Base-by-base conservation (phyloP, 2,888 invertebrate species). In the Spicauda simplicius region DNA sequence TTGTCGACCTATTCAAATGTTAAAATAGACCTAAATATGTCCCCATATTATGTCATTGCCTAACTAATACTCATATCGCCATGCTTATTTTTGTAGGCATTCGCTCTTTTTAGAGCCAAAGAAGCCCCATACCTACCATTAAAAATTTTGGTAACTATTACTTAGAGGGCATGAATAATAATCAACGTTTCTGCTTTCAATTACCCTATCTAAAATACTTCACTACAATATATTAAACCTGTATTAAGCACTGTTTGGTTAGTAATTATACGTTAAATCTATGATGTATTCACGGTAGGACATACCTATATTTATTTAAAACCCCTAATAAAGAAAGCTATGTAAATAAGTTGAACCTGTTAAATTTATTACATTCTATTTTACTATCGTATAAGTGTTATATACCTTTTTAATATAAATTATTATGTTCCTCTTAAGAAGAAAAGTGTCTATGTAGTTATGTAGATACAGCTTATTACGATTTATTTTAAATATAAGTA, bases 351-450 rank as follows among this genome's bases (percentile, higher is more conserved):
- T 91, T 91, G 82, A 82, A 89, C 90, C 90, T 91, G 91, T 92
- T 91, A 91, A 91, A 91, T 83, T 88, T 91, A 89, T 88, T 86
- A 91, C 92, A 92, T 91, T 92, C 92, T 92, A 92, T 92, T 91
- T 91, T 91, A 91, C 82, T 91, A 91, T 85, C 80, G 76, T 82
- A 78, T 91, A 92, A 92, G 91, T 92, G 91, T 92, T 92, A 89
- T 86, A 90, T 90, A 91, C 86, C 85, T 84, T 85, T 90, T 85
- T 87, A 89, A 85, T 83, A 81, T 85, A 83, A 66, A 82, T 77
- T 78, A 79, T 78, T 72, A 75, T 73, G 85, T 85, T 90, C 86
- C 86, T 90, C 84, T 70, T 71, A 72, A 76, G 78, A 76, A 74
- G 74, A 74, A 71, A 66, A 60, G 72, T 72, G 61, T 63, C 52